Base-by-base conservation (phyloP, 2,888 invertebrate genomes). In the Andrena fulva region DNA sequence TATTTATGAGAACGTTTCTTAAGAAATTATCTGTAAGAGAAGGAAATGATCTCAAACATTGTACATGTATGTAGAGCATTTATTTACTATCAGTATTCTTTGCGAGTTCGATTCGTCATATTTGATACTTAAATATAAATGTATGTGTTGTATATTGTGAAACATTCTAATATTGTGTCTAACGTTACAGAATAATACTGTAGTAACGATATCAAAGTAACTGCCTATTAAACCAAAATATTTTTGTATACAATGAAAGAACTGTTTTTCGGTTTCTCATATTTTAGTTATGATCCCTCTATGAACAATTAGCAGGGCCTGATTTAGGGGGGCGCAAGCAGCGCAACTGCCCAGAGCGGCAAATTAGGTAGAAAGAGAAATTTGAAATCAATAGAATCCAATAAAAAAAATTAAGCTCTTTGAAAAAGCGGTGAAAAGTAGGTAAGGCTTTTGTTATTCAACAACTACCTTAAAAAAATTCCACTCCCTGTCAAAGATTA, bases 61-160 rank as follows among this genome's bases (percentile, higher is more conserved):
- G 29, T 54, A 62, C 4, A 0, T 52, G 16, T 29, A 35, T 12
- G 20, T 50, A 20, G 7, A 63, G 12, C 24, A 63, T 56, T 24
- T 62, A 63, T 56, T 24, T 62, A 56, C 27, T 77, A 48, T 59
- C 59, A 59, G 78, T 70, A 77, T 79, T 79, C 20, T 67, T 66
- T 74, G n/a, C 73, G 48, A 42, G 42, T 62, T 62, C n/a, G 33
- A 35, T 35, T 70, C 29, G 50, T 8, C 63, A 31, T 56, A 48
- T 73, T 56, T 48, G 77, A 68, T 24, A 60, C 48, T 56, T 78
- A 63, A 29, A 48, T 50, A 59, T 12, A 27, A 59, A 35, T 56
- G 20, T 10, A 42, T 67, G 48, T 48, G 60, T 62, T 76, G 8
- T 54, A 27, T 48, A 33, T 42, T 68, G 31, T 62, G 20, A 5